Percentiles rank a stretch among this genome's conserved stretches.
Evolutionary conservation across 1,140 invertebrate genomes (phyloP).

Genomic region (Zaprionus africanus): DNA sequence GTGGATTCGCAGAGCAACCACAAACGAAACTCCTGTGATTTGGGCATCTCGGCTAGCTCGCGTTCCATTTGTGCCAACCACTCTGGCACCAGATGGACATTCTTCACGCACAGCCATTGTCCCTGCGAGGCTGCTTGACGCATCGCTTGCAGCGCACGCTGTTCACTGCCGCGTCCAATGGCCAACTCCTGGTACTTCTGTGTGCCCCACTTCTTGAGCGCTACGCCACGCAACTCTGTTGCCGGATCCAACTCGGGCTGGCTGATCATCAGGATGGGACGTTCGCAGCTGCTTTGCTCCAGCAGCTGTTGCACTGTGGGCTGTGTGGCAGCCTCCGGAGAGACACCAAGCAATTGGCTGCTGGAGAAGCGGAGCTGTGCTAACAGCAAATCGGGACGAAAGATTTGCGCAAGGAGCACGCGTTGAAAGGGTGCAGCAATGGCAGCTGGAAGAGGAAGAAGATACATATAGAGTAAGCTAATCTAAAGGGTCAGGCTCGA

Average conservation of each 20-base stretch:
- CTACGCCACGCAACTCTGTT: conserved; percentile 89
- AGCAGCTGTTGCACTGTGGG: conserved; percentile 72
- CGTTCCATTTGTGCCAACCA: conserved; percentile 92
- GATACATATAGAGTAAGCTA: neutral
- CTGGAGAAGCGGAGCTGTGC: conserved; percentile 90
- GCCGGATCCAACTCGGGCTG: conserved; percentile 93
- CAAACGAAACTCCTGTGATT: conserved; percentile 88
- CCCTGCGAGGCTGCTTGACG: conserved; percentile 65
- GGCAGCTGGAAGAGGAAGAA: conserved; percentile 47
- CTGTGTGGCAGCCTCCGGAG: conserved; percentile 65
- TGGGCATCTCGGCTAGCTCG: conserved; percentile 87
- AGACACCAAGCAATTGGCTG: conserved; percentile 88
- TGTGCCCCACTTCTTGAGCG: conserved; percentile 85
- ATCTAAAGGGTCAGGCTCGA: neutral
- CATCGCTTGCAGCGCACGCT: conserved; percentile 50
- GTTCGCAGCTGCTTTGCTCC: conserved; percentile 83
- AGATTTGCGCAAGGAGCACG: conserved; percentile 91
- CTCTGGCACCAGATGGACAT: conserved; percentile 93
- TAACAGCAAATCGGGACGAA: conserved; percentile 92
- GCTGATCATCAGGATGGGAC: conserved; percentile 92
- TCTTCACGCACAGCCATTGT: conserved; percentile 88
- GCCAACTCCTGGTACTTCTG: conserved; percentile 86
- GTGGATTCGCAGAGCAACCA: conserved; percentile 89
- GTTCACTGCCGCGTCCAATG: conserved; percentile 75
- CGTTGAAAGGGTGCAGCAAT: conserved; percentile 89